Base-by-base conservation (phyloP, 2,113 vertebrate species). In the Ariopsis seemanni region DNA sequence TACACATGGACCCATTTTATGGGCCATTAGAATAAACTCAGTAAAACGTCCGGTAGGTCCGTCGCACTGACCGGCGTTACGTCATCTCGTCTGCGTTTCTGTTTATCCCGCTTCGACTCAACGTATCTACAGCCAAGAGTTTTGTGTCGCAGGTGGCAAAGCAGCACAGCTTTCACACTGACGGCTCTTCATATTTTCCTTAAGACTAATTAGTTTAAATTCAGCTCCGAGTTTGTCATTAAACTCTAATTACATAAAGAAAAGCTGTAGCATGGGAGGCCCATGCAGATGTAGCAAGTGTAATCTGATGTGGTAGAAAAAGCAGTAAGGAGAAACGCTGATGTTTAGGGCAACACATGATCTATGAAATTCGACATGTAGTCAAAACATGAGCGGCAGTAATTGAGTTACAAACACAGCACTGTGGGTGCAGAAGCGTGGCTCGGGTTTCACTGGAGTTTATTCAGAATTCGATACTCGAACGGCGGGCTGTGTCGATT, bases 361-460 rank as follows among this genome's bases (percentile, higher is more conserved):
- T 69, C 48, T 75, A 91, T 90, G 84, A 79, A 83, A 80, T 90
- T 83, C 87, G 91, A 89, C 91, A 72, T 89, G 85, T 84, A 89
- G 91, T 89, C 91, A 90, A 89, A 91, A 90, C 89, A 90, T 77
- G 67, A 86, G 80, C n/a, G 30, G 88, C 72, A 79, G 82, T 88
- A 88, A 91, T 89, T 79, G 83, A 88, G 89, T 91, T 90, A 88
- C 20, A 10, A 87, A 86, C 57, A 81, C 55, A 11, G 77, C 85
- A 30, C 30, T 30, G 30, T 30, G 30, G 1, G 75, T n/a, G 69
- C 88, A 53, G 77, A 89, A 85, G 78, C 86, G 71, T 62, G 89
- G 52, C 84, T 89, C 75, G 30, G 20, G 83, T 89, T 90, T 90
- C 86, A 74, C 30, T 83, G 17, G 34, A n/a, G 85, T 69, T 82